Evolutionary conservation across 2,888 invertebrate species (phyloP).

Genomic region (Trachelus stipa): DNA sequence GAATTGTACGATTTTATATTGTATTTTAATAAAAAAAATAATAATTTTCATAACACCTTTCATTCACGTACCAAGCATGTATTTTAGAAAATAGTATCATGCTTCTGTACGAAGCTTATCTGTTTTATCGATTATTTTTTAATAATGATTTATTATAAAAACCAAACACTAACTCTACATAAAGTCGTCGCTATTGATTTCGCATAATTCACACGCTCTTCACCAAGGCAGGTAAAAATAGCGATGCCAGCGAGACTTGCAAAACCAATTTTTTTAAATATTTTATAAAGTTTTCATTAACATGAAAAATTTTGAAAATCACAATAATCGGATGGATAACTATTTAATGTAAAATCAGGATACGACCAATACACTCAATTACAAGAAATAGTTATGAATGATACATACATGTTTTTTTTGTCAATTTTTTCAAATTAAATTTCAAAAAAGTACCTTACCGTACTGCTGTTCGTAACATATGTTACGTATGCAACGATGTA

Average conservation of each 20-base stretch:
- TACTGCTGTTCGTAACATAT: neutral
- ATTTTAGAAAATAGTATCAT: neutral
- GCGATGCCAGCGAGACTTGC: no score
- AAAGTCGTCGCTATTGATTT: neutral
- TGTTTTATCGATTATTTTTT: neutral
- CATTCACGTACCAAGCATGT: neutral
- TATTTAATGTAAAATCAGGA: neutral
- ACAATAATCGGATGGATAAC: neutral
- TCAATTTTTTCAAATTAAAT: no score
- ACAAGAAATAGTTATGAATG: no score
- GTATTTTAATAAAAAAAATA: constrained; percentile 43
- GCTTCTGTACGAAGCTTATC: neutral
- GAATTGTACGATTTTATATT: constrained; percentile 38
- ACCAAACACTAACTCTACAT: neutral
- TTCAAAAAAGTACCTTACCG: neutral
- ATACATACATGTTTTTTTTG: no score
- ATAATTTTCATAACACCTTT: constrained; percentile 20
- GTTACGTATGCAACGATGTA: no score
- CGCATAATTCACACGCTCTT: neutral
- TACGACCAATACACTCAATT: neutral
- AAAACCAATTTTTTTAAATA: neutral
- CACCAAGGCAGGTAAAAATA: no score
- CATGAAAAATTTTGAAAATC: neutral
- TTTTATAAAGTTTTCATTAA: neutral
- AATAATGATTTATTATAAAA: neutral